Evolutionary conservation across 2,113 vertebrate species (phyloP), one percentile per base, ranked within the genome.

Genomic region (Sorex fumeus): DNA sequence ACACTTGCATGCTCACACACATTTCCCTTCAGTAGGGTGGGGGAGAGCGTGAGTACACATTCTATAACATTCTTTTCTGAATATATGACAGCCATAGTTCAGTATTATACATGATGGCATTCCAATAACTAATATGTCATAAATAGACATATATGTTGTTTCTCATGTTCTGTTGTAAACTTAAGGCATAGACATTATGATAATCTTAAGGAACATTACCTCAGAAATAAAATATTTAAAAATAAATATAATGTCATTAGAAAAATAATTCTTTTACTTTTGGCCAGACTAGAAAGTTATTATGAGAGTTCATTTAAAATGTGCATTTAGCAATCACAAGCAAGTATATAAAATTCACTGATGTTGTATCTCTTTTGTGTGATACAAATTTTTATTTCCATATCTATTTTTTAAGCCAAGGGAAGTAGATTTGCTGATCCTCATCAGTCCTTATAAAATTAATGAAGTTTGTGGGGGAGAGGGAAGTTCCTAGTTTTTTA

Each of bases 221-320:
- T 60, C 57, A 60, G 8, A 60, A 60, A 60, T 60, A 21, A 60
- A 60, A 60, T 60, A 19, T 21, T 19, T 19, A 21, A 60, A 60
- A 60, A 21, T 60, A 60, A 23, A 60, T 60, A 60, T 60, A 60
- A 60, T 21, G 57, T 19, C 18, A 21, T 60, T 60, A 60, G 57
- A 23, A 60, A 23, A 60, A 60, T 15, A 66, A 5, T 32, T 21
- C 75, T 93, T 91, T 91, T 30, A 30, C 32, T 77, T 93, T 91
- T 71, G 66, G 10, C 28, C 40, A 91, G 72, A 8, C 6, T 90
- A 57, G 76, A 75, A 75, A 60, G 10, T 45, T 83, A 53, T 15
- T n/a, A 23, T 1, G 7, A 80, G 3, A 57, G 0, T 28, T 15
- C 40, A 71, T 25, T 91, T 92, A 86, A 70, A 19, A 80, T 90